Evolutionary conservation across 2,113 vertebrate species (phyloP).

Genomic region (Rostratula benghalensis): DNA sequence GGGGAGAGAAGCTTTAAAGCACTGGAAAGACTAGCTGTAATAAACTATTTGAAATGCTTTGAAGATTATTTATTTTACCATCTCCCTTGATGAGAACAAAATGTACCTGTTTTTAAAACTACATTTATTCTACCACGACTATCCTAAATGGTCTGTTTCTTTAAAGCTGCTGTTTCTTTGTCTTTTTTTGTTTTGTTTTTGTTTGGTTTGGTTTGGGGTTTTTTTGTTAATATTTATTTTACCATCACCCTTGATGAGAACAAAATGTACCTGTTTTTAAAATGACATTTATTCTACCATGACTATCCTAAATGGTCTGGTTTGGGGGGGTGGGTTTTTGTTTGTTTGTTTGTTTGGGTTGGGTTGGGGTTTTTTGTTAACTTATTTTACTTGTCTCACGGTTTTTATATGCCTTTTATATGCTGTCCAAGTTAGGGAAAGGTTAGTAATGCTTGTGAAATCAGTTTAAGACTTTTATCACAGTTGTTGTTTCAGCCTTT

Average conservation of each 20-base stretch:
- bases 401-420: neutral
- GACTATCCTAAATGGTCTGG: neutral
- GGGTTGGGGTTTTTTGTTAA: neutral
- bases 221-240: slow-evolving; percentile 33
- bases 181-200: neutral
- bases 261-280: neutral
- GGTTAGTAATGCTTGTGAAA: neutral
- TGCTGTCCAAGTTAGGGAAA: neutral
- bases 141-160: neutral
- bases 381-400: neutral
- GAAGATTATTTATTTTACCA: neutral
- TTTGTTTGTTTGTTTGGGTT: too few species aligned
- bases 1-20: neutral
- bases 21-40: neutral
- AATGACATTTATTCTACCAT: neutral
- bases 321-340: too few species aligned
- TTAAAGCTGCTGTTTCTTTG: neutral
- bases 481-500: neutral
- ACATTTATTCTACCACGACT: neutral
- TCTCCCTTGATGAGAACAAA: neutral
- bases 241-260: neutral
- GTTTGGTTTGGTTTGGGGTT: too few species aligned
- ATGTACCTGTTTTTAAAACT: neutral
- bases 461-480: neutral
- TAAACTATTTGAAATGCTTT: neutral